These are phyloP conservation scores for Nyctibius bracteatus DNA, from an alignment of 2,113 vertebrate genomes.

Conservation along the genomic window DNA sequence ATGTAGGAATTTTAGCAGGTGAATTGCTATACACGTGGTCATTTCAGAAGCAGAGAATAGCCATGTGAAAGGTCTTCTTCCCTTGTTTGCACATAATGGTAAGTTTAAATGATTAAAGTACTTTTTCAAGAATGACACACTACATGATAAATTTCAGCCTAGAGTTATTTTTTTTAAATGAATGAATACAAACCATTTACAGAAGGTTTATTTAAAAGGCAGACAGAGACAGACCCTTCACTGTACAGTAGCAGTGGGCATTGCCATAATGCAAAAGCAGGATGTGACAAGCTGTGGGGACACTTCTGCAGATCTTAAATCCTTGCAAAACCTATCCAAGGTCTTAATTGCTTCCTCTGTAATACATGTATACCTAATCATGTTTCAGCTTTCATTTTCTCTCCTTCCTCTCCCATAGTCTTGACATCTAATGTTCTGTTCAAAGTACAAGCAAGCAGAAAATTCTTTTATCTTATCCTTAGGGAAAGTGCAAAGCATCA, in stretches of 20 bases:
- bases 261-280: not conserved
- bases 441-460: conserved; percentile 17
- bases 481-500: conserved; percentile 3
- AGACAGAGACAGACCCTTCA: not conserved
- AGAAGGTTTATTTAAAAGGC: not conserved
- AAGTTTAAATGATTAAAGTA: not conserved
- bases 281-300: not conserved
- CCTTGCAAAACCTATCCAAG: not conserved
- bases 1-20: not conserved
- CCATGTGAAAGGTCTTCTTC: not conserved
- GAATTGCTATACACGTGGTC: not conserved
- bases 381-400: conserved; percentile 21
- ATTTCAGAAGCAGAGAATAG: not conserved
- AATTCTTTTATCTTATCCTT: conserved; percentile 46
- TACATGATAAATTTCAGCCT: not conserved
- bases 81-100: not conserved
- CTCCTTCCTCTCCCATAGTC: not conserved
- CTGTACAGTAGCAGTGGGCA: not conserved
- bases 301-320: not conserved
- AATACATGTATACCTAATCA: not conserved
- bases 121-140: not conserved
- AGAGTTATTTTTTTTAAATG: not conserved
- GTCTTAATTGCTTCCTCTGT: conserved; percentile 31
- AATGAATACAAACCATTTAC: not conserved
- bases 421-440: conserved; percentile 18